A percentile compares a stretch with the other conserved stretches of the same genome.
phyloP scores from a whole-genome alignment of 2,888 invertebrate species.

The Tetanocera ferruginea region DNA sequence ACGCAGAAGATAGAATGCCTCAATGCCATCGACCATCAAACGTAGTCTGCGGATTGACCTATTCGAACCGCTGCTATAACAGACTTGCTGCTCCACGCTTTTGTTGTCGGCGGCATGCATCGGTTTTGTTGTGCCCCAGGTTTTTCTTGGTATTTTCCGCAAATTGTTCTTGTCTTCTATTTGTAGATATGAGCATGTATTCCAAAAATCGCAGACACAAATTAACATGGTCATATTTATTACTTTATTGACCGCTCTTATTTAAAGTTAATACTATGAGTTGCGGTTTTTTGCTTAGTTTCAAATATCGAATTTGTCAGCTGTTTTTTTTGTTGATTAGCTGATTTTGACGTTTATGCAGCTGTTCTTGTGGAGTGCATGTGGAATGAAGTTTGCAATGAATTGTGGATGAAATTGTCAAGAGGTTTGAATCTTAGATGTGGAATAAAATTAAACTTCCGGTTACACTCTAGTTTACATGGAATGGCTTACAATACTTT shows the following conservation, averaged over 20 bases:
- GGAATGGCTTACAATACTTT: too few species aligned
- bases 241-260: constrained; percentile 8
- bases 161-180: constrained; percentile 36
- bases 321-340: constrained; percentile 2
- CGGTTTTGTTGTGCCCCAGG: not conserved
- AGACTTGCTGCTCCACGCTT: not conserved
- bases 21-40: constrained; percentile 57
- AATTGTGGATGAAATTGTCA: not conserved
- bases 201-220: constrained; percentile 62
- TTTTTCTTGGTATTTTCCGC: constrained; percentile 14
- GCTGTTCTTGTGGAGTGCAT: not conserved
- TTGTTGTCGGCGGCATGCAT: not conserved
- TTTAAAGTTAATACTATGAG: constrained; percentile 10
- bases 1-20: constrained; percentile 57
- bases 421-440: too few species aligned
- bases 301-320: not conserved
- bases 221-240: constrained; percentile 56
- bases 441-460: too few species aligned
- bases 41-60: constrained; percentile 48
- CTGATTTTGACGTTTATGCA: not conserved
- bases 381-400: not conserved
- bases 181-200: constrained; percentile 53
- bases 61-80: not conserved
- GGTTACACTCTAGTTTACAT: too few species aligned
- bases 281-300: not conserved